A percentile compares a stretch with the other conserved stretches of the same genome.
These are phyloP conservation scores for Lasiurus borealis DNA, from an alignment of 2,113 vertebrate genomes.

Conservation along the genomic window DNA sequence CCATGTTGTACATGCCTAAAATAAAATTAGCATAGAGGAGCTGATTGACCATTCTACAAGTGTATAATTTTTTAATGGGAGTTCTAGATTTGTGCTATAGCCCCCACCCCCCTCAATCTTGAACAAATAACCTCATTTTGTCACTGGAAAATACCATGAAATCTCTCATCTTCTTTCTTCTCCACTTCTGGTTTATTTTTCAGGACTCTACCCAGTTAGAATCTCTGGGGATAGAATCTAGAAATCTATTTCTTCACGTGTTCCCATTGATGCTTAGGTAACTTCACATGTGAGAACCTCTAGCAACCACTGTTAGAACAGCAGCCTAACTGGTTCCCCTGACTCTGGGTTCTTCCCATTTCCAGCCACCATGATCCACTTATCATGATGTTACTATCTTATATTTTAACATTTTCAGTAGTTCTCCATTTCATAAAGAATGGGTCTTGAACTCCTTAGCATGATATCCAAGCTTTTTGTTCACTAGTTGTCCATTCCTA, in stretches of 20 bases:
- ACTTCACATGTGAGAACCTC: neutral
- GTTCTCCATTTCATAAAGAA: neutral
- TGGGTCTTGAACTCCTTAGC: neutral
- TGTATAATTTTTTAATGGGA: rapidly evolving
- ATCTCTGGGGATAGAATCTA: neutral
- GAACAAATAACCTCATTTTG: neutral
- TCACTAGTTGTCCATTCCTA: neutral
- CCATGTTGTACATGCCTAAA: neutral
- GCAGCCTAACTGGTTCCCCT: neutral
- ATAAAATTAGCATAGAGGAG: neutral
- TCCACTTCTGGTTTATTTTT: neutral
- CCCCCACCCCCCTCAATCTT: neutral
- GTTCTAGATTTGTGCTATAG: neutral
- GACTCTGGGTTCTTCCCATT: neutral
- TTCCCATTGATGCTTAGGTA: neutral
- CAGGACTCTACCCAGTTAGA: neutral
- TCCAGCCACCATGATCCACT: neutral
- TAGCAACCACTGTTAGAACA: neutral
- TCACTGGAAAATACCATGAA: neutral
- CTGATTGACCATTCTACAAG: neutral
- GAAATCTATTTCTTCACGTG: neutral
- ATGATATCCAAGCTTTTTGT: neutral
- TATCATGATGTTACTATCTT: neutral
- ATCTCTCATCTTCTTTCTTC: neutral
- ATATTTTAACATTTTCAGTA: neutral